Base-by-base conservation (phyloP, 2,797 vertebrate genomes). In the Helostoma temminkii region DNA sequence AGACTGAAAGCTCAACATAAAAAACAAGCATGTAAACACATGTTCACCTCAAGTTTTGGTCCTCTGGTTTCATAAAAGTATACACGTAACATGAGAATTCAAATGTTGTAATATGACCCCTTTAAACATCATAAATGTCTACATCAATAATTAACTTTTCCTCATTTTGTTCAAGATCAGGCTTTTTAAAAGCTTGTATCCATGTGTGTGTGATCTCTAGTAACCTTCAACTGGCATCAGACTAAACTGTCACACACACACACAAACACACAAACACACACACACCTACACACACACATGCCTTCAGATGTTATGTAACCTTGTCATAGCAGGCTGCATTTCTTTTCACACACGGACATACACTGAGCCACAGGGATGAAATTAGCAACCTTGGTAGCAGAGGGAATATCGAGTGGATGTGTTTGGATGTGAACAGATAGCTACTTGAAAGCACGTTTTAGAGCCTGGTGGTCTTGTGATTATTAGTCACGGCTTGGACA, bases 401-500 rank as follows among this genome's bases (percentile, higher is more conserved):
- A 14, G 37, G 56, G 14, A 6, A 21, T 37, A 69, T 76, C 65
- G 9, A 58, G 43, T 68, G 71, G 12, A 65, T 46, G 59, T 77
- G 75, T 78, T 74, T 79, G 52, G n/a, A 62, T 48, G 59, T 30
- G 24, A 63, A 60, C 5, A 0, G 26, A 42, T 39, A 22, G 49
- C 55, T 61, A 4, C 59, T 64, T 18, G 49, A 16, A 34, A 79
- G 37, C 65, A 14, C 14, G 28, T 68, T 50, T 71, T 65, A 39
- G 3, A 24, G n/a, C 65, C 72, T 63, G 50, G 76, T 62, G 54
- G 74, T 87, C 84, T 75, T 84, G 76, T 86, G 86, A 83, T 74
- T 59, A 60, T 80, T 47, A 84, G 67, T 81, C 82, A 80, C 5
- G 2, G 15, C 42, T 45, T 54, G 67, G 65, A 59, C 60, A 1